Base-by-base conservation (phyloP, 1,140 invertebrate species). In the Diuraphis noxia region DNA sequence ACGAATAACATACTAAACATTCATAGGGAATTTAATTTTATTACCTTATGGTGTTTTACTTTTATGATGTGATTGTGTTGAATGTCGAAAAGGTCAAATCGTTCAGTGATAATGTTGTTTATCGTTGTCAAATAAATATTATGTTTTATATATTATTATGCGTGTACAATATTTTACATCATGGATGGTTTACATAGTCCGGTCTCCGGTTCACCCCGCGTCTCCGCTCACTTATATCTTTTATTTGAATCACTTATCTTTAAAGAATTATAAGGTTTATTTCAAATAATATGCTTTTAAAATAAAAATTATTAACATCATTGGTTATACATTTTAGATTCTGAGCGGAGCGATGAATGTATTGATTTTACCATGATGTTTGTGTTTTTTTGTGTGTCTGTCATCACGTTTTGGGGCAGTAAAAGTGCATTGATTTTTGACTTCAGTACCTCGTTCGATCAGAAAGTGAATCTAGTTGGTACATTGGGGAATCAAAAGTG, bases 41-140 rank as follows among this genome's bases (percentile, higher is more conserved):
- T 88, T 40, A 38, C 49, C 17, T 23, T 19, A 40, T 25, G 36
- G 21, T 88, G 40, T 72, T 63, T n/a, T 72, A n/a, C 56, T 2
- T 72, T 88, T 86, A 86, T 38, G 85, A 49, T 49, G 84, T 36
- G 84, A 52, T 52, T 63, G 86, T 41, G 52, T 36, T 30, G 86
- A 63, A 88, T 63, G 36, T 40, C 52, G 49, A 63, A 88, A 40
- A 88, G 52, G 86, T 88, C 49, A 88, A 25, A 40, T 13, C 56
- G n/a, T n/a, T 23, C 30, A 34, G 36, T 38, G 49, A 40, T 56
- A 56, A 30, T 56, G 36, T 52, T 86, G 84, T 52, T 86, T 86
- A 86, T 56, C 17, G 52, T 38, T 36, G 86, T 63, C 40, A 43
- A 38, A 38, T 38, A 10, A 72, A 72, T 72, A 72, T 72, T 72